Percentiles rank a stretch among this genome's conserved stretches.
These are phyloP conservation scores for Dione vanillae DNA, from an alignment of 2,888 invertebrate genomes.

Conservation along the genomic window DNA sequence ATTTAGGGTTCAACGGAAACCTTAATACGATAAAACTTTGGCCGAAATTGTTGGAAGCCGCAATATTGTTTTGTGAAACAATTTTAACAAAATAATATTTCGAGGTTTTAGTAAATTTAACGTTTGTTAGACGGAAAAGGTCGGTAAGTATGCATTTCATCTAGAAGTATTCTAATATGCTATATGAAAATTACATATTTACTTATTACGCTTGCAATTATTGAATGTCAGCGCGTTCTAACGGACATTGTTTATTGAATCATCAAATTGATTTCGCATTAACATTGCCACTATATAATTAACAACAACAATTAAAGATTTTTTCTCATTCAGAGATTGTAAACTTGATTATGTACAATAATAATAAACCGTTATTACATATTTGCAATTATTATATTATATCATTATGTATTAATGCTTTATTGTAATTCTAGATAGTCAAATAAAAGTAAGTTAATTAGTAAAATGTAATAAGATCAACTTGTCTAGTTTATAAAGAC, in stretches of 20 bases:
- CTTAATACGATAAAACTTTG: constrained; percentile 22
- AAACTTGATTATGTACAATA: constrained; percentile 3
- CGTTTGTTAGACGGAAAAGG: not conserved
- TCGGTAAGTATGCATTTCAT: too few species aligned
- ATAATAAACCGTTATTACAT: not conserved
- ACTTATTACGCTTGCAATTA: too few species aligned
- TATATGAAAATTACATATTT: too few species aligned
- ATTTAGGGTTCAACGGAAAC: constrained; percentile 43
- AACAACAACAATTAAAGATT: not conserved
- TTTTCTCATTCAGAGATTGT: not conserved
- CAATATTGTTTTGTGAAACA: not conserved
- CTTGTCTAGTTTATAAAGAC: too few species aligned
- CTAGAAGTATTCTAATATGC: too few species aligned
- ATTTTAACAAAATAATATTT: constrained; percentile 1
- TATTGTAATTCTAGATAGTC: too few species aligned
- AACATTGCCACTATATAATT: not conserved
- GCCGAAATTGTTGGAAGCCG: not conserved
- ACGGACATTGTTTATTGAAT: not conserved
- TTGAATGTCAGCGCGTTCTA: not conserved
- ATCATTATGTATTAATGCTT: too few species aligned
- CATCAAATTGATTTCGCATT: not conserved
- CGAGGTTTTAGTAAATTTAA: not conserved
- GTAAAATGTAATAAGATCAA: too few species aligned
- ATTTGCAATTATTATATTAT: too few species aligned
- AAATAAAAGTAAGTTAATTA: too few species aligned